Evolutionary conservation across 2,113 vertebrate genomes (phyloP), one percentile per base, ranked within the genome.

Genomic region (Chionodraco myersi): DNA sequence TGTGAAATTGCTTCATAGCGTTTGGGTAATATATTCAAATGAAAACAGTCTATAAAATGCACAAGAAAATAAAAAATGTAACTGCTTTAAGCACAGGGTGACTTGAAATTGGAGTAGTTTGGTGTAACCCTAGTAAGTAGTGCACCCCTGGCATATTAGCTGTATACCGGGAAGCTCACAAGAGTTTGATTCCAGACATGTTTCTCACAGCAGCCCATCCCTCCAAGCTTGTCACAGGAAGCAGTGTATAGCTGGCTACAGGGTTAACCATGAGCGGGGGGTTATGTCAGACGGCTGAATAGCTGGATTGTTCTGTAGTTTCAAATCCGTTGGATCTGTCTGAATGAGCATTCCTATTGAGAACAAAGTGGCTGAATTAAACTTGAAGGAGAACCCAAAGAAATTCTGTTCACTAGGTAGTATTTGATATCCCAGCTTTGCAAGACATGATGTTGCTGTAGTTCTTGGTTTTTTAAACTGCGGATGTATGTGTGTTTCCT

Each of bases 221-320:
- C 47, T 72, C 53, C 11, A 23, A 72, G 85, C 56, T 67, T 36
- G 79, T 83, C 83, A 80, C 71, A 79, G 78, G 81, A 51, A 23
- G 60, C 67, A 59, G 72, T 83, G 80, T 70, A 69, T 74, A 15
- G 63, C 71, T 70, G 53, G 61, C 75, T 69, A 34, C 75, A 87
- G 63, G 81, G 58, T 76, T 54, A 52, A 65, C 59, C 34, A 26
- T 64, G 72, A 77, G 73, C 21, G 47, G 72, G 48, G 70, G 21
- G 26, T 78, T 66, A 67, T 75, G 69, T 72, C 61, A 57, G 71
- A 75, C 58, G 60, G 62, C 72, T 85, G 72, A 90, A 89, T 91
- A 74, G 85, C 80, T 69, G 74, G 70, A 89, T 92, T 92, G 89
- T 92, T 82, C 73, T 80, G 72, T 72, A 48, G 71, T 72, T 82